phyloP scores from a whole-genome alignment of 92 coral and sea anemone genomes.

The Scolanthus callimorphus region DNA sequence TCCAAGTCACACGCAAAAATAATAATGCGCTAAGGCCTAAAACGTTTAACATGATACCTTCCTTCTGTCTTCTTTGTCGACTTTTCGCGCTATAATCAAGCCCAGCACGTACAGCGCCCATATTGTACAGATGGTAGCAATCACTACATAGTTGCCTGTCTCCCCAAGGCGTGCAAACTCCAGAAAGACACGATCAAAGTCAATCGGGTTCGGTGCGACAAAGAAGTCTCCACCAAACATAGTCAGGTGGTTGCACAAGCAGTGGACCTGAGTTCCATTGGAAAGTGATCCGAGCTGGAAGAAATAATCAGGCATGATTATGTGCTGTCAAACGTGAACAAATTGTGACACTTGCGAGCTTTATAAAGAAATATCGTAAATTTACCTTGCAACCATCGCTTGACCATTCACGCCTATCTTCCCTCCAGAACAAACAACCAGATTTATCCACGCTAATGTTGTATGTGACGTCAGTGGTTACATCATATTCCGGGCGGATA shows the following conservation, averaged over 20 bases:
- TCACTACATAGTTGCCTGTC: conserved; percentile 72
- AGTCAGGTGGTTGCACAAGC: conserved; percentile 88
- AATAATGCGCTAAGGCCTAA: no score
- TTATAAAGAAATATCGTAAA: neutral
- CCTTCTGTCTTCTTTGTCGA: conserved; percentile 65
- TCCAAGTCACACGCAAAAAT: no score
- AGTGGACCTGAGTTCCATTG: conserved; percentile 57
- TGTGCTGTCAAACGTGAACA: no score
- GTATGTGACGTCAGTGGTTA: conserved; percentile 68
- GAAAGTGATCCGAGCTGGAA: no score
- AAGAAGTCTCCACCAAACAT: conserved; percentile 92
- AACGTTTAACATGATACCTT: conserved; percentile 35
- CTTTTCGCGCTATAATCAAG: conserved; percentile 83
- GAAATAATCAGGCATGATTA: no score
- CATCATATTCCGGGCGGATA: conserved; percentile 44
- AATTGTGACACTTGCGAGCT: no score
- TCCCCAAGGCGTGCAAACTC: conserved; percentile 69
- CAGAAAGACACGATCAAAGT: conserved; percentile 82
- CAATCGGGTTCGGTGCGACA: conserved; percentile 97
- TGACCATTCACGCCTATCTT: conserved; percentile 59
- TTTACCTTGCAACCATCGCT: conserved; percentile 85
- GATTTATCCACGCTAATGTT: conserved; percentile 56
- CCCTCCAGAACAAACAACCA: conserved; percentile 83
- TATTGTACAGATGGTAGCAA: conserved; percentile 68
- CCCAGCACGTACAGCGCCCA: conserved; percentile 53